Evolutionary conservation across 1,140 invertebrate species (phyloP).

Genomic region (Achatina immaculata): DNA sequence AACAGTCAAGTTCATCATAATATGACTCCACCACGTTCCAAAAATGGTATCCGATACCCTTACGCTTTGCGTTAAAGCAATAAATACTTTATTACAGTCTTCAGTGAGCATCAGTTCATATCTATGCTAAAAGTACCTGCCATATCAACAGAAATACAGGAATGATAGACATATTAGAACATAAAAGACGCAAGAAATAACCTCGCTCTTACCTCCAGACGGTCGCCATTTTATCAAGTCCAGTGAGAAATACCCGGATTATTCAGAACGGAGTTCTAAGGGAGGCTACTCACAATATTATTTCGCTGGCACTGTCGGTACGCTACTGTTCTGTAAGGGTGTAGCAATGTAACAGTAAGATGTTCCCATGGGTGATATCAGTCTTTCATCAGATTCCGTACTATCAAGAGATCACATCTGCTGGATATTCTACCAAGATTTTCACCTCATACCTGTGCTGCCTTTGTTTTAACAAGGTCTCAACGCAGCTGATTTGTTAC

Average conservation of each 20-base stretch:
- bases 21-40: too few relatives aligned
- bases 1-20: too few relatives aligned
- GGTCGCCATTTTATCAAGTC: conserved; percentile 26
- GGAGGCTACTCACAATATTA: neutral
- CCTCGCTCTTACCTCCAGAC: conserved; percentile 24
- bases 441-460: too few relatives aligned
- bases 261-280: neutral
- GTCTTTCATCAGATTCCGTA: neutral
- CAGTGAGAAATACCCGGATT: conserved; percentile 28
- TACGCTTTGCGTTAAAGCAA: neutral
- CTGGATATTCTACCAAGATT: neutral
- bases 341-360: neutral
- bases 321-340: neutral
- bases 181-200: conserved; percentile 14
- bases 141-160: neutral
- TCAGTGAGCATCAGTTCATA: neutral
- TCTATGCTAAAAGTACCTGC: neutral
- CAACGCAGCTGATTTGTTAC: too few relatives aligned
- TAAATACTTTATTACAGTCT: neutral
- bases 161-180: neutral
- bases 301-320: too few relatives aligned
- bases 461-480: too few relatives aligned
- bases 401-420: neutral
- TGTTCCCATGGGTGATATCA: neutral
- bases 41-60: neutral